Conservation (phyloP, 1,140 invertebrate species). For the Oncopeltus fasciatus region DNA sequence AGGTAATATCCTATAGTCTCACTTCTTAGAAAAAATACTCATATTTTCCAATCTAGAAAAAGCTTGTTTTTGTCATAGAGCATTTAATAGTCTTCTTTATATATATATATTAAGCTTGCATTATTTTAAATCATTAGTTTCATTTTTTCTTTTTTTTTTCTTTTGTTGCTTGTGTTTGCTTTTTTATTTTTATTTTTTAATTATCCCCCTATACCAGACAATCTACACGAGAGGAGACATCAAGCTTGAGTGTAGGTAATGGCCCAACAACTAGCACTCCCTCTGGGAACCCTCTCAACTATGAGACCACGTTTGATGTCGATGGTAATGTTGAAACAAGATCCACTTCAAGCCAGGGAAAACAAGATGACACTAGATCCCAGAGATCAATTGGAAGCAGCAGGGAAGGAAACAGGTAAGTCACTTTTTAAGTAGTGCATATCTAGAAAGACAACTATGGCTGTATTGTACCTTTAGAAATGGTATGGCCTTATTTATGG, state of each 20-base stretch:
- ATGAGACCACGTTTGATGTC: slow-evolving; percentile 67
- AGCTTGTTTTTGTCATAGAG: background rate
- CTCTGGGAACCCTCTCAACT: slow-evolving; percentile 40
- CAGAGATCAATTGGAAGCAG: slow-evolving; percentile 38
- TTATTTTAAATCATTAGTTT: slow-evolving; percentile 8
- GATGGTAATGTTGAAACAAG: slow-evolving; percentile 68
- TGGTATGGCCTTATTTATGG: no score
- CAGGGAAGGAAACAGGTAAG: slow-evolving; percentile 21
- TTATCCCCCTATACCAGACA: slow-evolving; percentile 18
- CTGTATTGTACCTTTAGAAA: no score
- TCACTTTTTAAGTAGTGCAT: background rate
- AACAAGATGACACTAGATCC: slow-evolving; percentile 47
- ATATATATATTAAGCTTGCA: slow-evolving; percentile 1
- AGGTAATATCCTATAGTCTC: slow-evolving; percentile 37
- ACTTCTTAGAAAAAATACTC: background rate
- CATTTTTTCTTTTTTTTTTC: slow-evolving; percentile 11
- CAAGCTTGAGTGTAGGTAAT: slow-evolving; percentile 19
- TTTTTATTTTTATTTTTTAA: background rate
- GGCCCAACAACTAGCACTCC: slow-evolving; percentile 15
- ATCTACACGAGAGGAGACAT: slow-evolving; percentile 22
- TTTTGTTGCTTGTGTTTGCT: background rate
- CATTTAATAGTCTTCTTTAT: background rate
- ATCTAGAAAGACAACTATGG: background rate
- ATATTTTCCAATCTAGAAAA: background rate
- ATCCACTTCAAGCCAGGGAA: slow-evolving; percentile 32